Evolutionary conservation across 2,797 vertebrate genomes (phyloP).

Genomic region (Rachycentron canadum): DNA sequence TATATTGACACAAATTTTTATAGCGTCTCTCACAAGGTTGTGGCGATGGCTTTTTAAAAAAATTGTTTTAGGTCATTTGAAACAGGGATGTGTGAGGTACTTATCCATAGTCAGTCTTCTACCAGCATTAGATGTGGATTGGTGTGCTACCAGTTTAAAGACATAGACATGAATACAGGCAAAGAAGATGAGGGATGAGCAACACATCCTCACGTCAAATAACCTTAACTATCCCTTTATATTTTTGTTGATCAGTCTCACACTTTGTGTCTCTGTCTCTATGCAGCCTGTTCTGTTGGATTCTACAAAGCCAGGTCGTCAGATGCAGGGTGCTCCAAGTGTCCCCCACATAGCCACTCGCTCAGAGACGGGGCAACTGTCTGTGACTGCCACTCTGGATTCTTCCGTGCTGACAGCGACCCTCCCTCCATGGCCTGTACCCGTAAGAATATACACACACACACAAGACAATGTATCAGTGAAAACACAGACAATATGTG

Average conservation of each 20-base stretch:
- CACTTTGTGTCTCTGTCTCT: slow-evolving; percentile 46
- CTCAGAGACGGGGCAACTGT: slow-evolving; percentile 91
- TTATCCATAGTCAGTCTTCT: too few relatives aligned
- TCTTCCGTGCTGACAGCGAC: slow-evolving; percentile 91
- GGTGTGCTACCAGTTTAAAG: too few relatives aligned
- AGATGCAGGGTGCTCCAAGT: slow-evolving; percentile 92
- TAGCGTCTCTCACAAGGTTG: too few relatives aligned
- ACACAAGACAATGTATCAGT: slow-evolving; percentile 33
- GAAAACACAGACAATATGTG: slow-evolving; percentile 34
- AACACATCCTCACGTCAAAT: too few relatives aligned
- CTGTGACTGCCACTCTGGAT: slow-evolving; percentile 93
- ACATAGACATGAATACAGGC: too few relatives aligned
- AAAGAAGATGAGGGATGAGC: too few relatives aligned
- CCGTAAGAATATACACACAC: slow-evolving; percentile 86
- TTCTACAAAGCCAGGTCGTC: slow-evolving; percentile 94
- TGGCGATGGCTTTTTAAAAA: too few relatives aligned
- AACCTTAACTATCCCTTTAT: too few relatives aligned
- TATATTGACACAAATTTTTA: too few relatives aligned
- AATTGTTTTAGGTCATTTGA: too few relatives aligned
- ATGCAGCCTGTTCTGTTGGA: slow-evolving; percentile 92
- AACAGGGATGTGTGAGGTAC: too few relatives aligned
- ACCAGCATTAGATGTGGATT: too few relatives aligned
- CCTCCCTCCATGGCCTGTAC: slow-evolving; percentile 96
- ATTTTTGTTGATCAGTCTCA: background rate
- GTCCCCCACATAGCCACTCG: slow-evolving; percentile 95